Conservation (phyloP, 2,797 vertebrate species). For the Percopsis omiscomaycus region DNA sequence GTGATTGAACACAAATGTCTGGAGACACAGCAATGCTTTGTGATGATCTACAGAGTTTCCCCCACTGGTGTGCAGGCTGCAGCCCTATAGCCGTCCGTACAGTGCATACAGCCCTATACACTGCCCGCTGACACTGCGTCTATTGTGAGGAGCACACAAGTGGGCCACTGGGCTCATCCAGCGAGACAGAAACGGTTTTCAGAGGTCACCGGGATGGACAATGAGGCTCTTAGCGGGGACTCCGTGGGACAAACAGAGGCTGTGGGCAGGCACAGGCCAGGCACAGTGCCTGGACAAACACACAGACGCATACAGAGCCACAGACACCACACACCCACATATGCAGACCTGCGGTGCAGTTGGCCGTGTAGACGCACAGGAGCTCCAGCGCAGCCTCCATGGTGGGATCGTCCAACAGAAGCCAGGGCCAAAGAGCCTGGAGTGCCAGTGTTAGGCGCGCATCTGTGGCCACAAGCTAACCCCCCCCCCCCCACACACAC, state of each 20-base stretch:
- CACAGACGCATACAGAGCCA: constrained; percentile 28
- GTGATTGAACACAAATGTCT: constrained; percentile 35
- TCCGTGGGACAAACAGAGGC: constrained; percentile 64
- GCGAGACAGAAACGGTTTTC: constrained; percentile 60
- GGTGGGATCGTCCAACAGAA: constrained; percentile 84
- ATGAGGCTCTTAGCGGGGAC: constrained; percentile 58
- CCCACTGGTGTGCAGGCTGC: constrained; percentile 30
- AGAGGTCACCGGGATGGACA: constrained; percentile 60
- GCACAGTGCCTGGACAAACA: constrained; percentile 61
- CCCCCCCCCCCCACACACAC: constrained; percentile 42
- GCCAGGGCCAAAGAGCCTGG: constrained; percentile 89
- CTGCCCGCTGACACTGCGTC: constrained; percentile 50
- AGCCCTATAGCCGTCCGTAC: constrained; percentile 37
- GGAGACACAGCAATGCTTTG: constrained; percentile 34
- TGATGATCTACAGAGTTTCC: constrained; percentile 40
- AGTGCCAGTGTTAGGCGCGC: constrained; percentile 80
- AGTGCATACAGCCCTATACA: constrained; percentile 43
- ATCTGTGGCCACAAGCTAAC: constrained; percentile 75
- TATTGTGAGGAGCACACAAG: constrained; percentile 63
- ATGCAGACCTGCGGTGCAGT: constrained; percentile 80
- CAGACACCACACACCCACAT: constrained; percentile 24
- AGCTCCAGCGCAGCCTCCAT: constrained; percentile 88
- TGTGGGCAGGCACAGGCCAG: constrained; percentile 58
- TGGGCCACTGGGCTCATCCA: constrained; percentile 51
- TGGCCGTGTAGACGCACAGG: constrained; percentile 91